These are phyloP conservation scores for Chrysolina oricalcia DNA, from an alignment of 2,888 invertebrate species.

Conservation along the genomic window DNA sequence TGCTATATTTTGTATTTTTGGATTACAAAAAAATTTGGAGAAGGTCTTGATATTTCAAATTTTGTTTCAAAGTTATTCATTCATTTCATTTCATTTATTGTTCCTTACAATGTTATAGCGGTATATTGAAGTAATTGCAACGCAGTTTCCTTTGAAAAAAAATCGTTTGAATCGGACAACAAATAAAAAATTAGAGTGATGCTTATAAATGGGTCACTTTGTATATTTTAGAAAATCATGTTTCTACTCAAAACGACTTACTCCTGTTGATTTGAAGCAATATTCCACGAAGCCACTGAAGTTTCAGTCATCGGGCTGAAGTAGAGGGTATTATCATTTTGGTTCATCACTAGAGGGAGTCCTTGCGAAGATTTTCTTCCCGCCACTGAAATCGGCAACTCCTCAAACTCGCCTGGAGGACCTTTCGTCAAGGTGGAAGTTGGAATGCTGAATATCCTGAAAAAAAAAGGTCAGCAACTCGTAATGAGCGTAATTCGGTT, in stretches of 20 bases:
- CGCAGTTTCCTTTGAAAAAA: too few relatives aligned
- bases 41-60: too few relatives aligned
- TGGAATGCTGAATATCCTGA: conserved; percentile 84
- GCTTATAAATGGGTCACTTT: too few relatives aligned
- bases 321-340: conserved; percentile 81
- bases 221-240: too few relatives aligned
- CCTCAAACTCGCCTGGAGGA: conserved; percentile 80
- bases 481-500: not conserved
- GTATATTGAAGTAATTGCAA: too few relatives aligned
- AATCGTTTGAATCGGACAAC: too few relatives aligned
- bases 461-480: conserved; percentile 51
- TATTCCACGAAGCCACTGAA: conserved; percentile 87
- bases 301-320: conserved; percentile 88
- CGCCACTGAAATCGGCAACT: conserved; percentile 83
- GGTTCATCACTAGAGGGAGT: conserved; percentile 82
- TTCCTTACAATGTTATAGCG: too few relatives aligned
- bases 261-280: conserved; percentile 82
- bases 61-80: too few relatives aligned
- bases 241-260: conserved; percentile 66
- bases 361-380: conserved; percentile 91
- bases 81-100: too few relatives aligned
- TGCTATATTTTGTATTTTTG: too few relatives aligned
- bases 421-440: conserved; percentile 84
- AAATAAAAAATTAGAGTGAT: too few relatives aligned
- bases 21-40: too few relatives aligned